Base-by-base conservation (phyloP, 2,113 vertebrate species). In the Cynoglossus semilaevis region DNA sequence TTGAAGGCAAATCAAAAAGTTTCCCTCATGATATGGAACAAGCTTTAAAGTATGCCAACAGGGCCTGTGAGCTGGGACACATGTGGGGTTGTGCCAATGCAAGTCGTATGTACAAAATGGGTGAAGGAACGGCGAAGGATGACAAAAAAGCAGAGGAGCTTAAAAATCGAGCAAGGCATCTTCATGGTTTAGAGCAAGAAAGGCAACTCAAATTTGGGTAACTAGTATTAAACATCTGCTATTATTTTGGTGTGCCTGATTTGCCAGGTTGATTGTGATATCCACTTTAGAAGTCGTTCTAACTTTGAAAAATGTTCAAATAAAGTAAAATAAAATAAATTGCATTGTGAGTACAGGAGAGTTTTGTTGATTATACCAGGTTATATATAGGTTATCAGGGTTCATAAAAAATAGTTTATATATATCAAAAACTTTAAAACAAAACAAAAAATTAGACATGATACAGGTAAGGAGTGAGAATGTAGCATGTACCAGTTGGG, bases 61-160 rank as follows among this genome's bases (percentile, higher is more conserved):
- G 87, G 58, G 94, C 92, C 8, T 98, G 96, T 79, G 93, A 96
- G 58, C 81, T 98, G 70, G 95, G 95, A 67, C 95, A 99, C 1
- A 16, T 94, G 0, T 98, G 94, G 94, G 96, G 91, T 46, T 99
- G 96, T 41, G 93, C 92, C 59, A 99, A 99, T 1, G 95, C 95
- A 68, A 98, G 96, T 54, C 95, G 94, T 56, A 99, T 99, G 93
- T 98, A 94, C 82, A 96, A 79, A 76, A 84, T 98, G 10, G 96
- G 96, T 15, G 94, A 99, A 15, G 96, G 96, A 0, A 70, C 92
- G 0, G 75, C 90, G 48, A 95, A 91, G 80, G 89, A 96, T 0
- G 92, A 94, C 18, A 86, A 87, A 7, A 97, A 94, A 66, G 96
- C 95, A 0, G 94, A 97, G 70, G 77, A 91, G 16, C 81, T 99